Percentiles rank a stretch among this genome's conserved stretches.
Evolutionary conservation across 2,113 vertebrate species (phyloP).

Genomic region (Osmerus mordax): DNA sequence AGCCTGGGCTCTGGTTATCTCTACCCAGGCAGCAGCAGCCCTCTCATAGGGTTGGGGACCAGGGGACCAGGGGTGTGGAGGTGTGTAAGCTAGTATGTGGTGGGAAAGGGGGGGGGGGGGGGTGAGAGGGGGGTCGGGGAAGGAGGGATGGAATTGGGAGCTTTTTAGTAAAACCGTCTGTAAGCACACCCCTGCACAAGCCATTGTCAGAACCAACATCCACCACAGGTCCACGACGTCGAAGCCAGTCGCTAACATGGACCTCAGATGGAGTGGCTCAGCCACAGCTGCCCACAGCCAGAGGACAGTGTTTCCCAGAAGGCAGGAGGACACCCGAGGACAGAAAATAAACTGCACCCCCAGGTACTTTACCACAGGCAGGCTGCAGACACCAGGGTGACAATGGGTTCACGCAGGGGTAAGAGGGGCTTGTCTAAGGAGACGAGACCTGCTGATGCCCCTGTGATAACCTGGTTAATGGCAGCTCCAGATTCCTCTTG

Average conservation of each 20-base stretch:
- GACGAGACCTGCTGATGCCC: constrained; percentile 17
- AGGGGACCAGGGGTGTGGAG: constrained; percentile 32
- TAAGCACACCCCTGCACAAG: constrained; percentile 51
- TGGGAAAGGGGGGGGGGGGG: not conserved
- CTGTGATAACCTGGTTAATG: constrained; percentile 38
- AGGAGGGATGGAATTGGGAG: not conserved
- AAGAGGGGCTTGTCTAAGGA: constrained; percentile 8
- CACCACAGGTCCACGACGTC: constrained; percentile 48
- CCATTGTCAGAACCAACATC: constrained; percentile 66
- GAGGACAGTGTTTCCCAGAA: too few relatives aligned
- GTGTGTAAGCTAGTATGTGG: constrained; percentile 13
- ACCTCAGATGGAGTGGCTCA: too few relatives aligned
- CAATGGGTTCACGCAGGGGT: not conserved
- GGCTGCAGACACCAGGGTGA: constrained; percentile 20
- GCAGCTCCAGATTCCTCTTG: constrained; percentile 51
- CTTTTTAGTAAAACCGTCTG: constrained; percentile 28
- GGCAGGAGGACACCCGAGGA: too few relatives aligned
- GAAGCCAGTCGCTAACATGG: constrained; percentile 41
- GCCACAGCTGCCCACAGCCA: too few relatives aligned
- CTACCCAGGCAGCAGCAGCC: constrained; percentile 67
- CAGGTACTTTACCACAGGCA: too few relatives aligned
- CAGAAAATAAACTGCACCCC: too few relatives aligned
- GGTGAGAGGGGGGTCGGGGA: constrained; percentile 1
- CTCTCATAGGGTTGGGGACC: constrained; percentile 41
- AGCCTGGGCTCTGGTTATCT: constrained; percentile 72